Percentiles rank a stretch among this genome's conserved stretches.
Conservation (phyloP, 2,797 vertebrate species). For the Manis pentadactyla region DNA sequence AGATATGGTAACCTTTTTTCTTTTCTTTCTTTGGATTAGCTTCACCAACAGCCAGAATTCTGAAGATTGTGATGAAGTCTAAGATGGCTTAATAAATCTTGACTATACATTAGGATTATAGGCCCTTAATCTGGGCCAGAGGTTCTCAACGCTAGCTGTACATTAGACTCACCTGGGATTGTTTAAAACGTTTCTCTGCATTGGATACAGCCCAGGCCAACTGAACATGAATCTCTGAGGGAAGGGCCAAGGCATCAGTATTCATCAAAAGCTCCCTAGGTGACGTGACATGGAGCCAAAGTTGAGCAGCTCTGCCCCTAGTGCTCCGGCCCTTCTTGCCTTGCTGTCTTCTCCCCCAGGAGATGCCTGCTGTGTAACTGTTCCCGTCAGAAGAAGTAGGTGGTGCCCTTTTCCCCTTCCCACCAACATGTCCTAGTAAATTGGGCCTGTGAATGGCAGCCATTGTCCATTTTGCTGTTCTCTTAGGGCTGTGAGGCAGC, state of each 20-base stretch:
- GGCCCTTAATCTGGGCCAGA: neutral
- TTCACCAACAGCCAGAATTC: neutral
- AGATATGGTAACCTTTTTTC: neutral
- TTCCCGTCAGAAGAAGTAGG: neutral
- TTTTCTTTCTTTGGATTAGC: neutral
- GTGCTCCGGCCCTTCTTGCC: neutral
- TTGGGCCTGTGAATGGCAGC: neutral
- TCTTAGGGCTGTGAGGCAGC: neutral
- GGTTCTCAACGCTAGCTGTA: neutral
- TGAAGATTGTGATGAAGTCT: neutral
- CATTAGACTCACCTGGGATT: neutral
- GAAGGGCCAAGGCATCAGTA: neutral
- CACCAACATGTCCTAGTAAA: neutral
- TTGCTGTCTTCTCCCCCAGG: neutral
- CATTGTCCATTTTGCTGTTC: neutral
- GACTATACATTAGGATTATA: neutral
- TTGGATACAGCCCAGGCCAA: neutral
- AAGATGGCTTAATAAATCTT: neutral
- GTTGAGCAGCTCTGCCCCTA: neutral
- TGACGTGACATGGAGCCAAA: neutral
- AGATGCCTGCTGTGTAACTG: neutral
- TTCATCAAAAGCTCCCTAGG: neutral
- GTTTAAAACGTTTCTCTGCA: neutral
- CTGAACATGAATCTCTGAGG: neutral
- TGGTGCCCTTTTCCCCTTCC: neutral